A percentile compares a stretch with the other conserved stretches of the same genome.
Conservation (phyloP, 1,140 invertebrate species). For the Pseudomyrmex sp. region DNA sequence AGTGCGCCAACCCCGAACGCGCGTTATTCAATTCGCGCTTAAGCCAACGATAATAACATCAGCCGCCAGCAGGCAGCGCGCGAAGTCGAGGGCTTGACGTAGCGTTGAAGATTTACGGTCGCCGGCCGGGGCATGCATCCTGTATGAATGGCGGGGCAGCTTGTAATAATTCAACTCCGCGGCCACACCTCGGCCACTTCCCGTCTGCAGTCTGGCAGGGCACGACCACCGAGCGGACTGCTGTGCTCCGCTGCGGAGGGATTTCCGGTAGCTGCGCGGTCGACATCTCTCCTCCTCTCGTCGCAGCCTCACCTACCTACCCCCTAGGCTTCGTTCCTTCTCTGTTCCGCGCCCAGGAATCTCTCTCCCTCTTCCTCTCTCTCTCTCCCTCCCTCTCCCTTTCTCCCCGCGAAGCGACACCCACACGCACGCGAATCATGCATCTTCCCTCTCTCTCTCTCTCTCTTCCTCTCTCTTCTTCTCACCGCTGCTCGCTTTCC, state of each 20-base stretch:
- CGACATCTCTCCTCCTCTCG: conserved; percentile 68
- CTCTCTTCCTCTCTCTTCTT: conserved; percentile 1
- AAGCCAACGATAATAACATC: conserved; percentile 80
- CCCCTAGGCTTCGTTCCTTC: conserved; percentile 4
- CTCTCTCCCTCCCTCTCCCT: conserved; percentile 54
- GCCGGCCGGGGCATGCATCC: conserved; percentile 81
- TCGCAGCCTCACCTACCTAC: conserved; percentile 9
- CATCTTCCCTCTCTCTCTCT: conserved; percentile 24
- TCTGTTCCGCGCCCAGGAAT: conserved; percentile 30
- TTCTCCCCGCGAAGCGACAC: conserved; percentile 30
- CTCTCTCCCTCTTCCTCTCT: conserved; percentile 49
- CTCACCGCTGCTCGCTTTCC: conserved; percentile 7
- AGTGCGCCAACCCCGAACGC: conserved; percentile 70
- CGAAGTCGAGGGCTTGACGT: conserved; percentile 79
- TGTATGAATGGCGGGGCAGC: conserved; percentile 83
- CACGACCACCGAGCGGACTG: conserved; percentile 72
- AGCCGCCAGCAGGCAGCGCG: conserved; percentile 70
- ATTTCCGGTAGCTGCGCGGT: conserved; percentile 81
- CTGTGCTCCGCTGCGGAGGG: conserved; percentile 74
- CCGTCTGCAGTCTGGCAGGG: conserved; percentile 80
- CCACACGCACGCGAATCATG: not conserved
- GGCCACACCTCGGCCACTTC: conserved; percentile 84
- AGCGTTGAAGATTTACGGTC: conserved; percentile 81
- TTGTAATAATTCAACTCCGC: conserved; percentile 84
- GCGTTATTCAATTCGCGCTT: conserved; percentile 80